These are phyloP conservation scores for Stramonita haemastoma DNA, from an alignment of 2,888 invertebrate genomes.

Conservation along the genomic window DNA sequence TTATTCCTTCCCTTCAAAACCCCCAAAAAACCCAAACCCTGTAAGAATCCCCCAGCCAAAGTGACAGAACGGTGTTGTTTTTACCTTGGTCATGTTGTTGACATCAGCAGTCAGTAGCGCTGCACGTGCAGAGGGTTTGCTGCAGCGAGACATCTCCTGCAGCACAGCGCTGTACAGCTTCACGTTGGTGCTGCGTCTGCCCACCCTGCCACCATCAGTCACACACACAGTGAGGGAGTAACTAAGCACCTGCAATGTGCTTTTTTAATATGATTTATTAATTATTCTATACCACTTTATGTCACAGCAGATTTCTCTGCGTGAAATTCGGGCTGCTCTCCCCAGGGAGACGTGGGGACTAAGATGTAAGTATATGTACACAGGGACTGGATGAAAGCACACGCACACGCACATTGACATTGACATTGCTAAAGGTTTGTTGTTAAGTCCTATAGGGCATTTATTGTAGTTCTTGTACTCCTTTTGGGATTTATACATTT, in stretches of 20 bases:
- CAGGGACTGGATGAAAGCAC: background rate
- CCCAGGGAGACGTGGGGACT: too few relatives aligned
- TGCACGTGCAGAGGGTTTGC: conserved; percentile 78
- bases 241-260: background rate
- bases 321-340: too few relatives aligned
- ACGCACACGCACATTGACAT: too few relatives aligned
- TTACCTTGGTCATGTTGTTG: conserved; percentile 72
- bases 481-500: too few relatives aligned
- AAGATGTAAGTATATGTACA: background rate
- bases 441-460: too few relatives aligned
- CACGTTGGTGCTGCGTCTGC: conserved; percentile 79
- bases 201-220: conserved; percentile 75
- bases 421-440: too few relatives aligned
- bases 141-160: conserved; percentile 79
- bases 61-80: background rate
- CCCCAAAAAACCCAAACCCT: background rate
- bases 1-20: too few relatives aligned
- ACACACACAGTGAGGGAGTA: conserved; percentile 12
- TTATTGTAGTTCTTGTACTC: too few relatives aligned
- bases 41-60: background rate
- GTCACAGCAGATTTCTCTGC: too few relatives aligned
- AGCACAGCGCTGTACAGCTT: conserved; percentile 80
- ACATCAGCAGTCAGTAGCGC: conserved; percentile 78
- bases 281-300: too few relatives aligned
- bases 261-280: too few relatives aligned